Evolutionary conservation across 2,888 invertebrate species (phyloP), one percentile per base, ranked within the genome.

Genomic region (Hecatera dysodea): DNA sequence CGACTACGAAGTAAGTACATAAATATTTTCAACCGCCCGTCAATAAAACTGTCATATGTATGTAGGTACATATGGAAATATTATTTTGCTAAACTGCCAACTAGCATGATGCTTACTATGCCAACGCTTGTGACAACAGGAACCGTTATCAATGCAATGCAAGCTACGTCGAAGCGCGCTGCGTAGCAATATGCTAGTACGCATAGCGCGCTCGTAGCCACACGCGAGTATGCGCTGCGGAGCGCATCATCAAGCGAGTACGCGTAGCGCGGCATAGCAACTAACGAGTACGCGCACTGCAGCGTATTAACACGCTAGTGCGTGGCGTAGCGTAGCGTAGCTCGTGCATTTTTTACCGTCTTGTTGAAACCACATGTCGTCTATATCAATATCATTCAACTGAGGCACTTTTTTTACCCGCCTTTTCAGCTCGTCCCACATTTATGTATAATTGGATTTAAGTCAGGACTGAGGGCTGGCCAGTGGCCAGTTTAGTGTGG

Each of bases 41-140:
- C 60, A n/a, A 52, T 73, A 56, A 74, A 75, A 61, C 44, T 29
- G 9, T 50, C 24, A 65, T 79, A n/a, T n/a, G n/a, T n/a, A n/a
- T n/a, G n/a, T n/a, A n/a, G n/a, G n/a, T n/a, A 22, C 17, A 61
- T 46, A 39, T 56, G 60, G 50, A 42, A 60, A 64, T 9, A 53
- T n/a, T 50, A 61, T 59, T 73, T 67, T 55, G 55, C 29, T 11
- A 50, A 46, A 72, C 2, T 24, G n/a, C 5, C 19, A 15, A 24
- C 48, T 15, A 22, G 24, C n/a, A 50, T 24, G 22, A 12, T 50
- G n/a, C 9, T 15, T 19, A 15, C 12, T 39, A 6, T 27, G n/a
- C 17, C 24, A 44, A 69, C 5, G 44, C 36, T 15, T 15, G 22
- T 22, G 42, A 24, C 24, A 22, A 6, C 19, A 5, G 33, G n/a